Percentiles rank a stretch among this genome's conserved stretches.
phyloP scores from a whole-genome alignment of 2,797 vertebrate genomes.

The Poliocrania exsul region DNA sequence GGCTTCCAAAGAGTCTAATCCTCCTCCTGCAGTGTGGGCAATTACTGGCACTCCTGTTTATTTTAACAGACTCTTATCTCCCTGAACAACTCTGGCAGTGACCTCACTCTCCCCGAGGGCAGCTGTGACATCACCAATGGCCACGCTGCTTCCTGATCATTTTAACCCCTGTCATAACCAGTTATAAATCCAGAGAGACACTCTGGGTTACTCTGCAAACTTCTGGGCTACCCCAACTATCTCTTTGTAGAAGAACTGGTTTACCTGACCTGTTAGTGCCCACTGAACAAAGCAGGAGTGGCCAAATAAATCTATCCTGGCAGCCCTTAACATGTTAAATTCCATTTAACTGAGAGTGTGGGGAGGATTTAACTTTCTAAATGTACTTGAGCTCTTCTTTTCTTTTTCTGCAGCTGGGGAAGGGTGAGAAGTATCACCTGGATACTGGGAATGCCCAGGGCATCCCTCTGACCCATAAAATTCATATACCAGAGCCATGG shows the following conservation, averaged over 20 bases:
- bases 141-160: conserved; percentile 52
- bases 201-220: not conserved
- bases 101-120: conserved; percentile 79
- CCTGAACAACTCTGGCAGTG: conserved; percentile 73
- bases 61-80: conserved; percentile 84
- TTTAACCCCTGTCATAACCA: conserved; percentile 67
- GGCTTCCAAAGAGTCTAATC: conserved; percentile 78
- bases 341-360: not conserved
- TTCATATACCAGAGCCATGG: not conserved
- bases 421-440: not conserved
- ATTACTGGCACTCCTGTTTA: conserved; percentile 81
- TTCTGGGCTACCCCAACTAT: not conserved
- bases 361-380: not conserved
- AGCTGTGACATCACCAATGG: conserved; percentile 67
- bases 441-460: not conserved
- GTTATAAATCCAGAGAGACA: not conserved
- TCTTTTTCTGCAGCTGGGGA: not conserved
- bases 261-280: not conserved
- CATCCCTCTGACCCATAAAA: not conserved
- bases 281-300: accelerated
- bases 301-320: not conserved
- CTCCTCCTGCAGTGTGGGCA: conserved; percentile 79
- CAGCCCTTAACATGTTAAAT: not conserved
- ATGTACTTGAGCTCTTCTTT: not conserved
- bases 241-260: not conserved